Percentiles rank a stretch among this genome's conserved stretches.
phyloP scores from a whole-genome alignment of 2,113 vertebrate species.

The Brienomyrus brachyistius region DNA sequence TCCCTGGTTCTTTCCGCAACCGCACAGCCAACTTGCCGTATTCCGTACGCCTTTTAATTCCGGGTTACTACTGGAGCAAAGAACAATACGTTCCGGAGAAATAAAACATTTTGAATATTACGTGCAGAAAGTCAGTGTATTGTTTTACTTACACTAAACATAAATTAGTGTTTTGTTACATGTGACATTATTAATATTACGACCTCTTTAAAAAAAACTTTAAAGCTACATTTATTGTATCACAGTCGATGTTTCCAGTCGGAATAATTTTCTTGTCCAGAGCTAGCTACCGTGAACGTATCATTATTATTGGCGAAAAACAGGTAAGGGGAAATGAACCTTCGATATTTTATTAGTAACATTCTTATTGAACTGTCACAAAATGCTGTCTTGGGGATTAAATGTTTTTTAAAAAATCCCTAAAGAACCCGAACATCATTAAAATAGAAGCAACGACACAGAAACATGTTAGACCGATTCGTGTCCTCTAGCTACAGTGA shows the following conservation, averaged over 20 bases:
- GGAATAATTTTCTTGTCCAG: conserved; percentile 20
- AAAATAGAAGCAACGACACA: not conserved
- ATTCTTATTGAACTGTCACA: not conserved
- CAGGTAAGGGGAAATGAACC: conserved; percentile 12
- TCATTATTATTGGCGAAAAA: conserved; percentile 1
- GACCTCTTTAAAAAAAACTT: not conserved
- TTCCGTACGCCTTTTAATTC: conserved; percentile 21
- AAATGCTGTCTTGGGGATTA: not conserved
- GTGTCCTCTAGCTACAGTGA: not conserved
- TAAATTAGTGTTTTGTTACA: not conserved
- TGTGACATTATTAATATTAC: not conserved
- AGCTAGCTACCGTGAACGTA: conserved; percentile 12
- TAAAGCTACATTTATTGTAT: not conserved
- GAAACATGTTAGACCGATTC: not conserved
- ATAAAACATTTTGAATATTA: not conserved
- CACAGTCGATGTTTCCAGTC: conserved; percentile 11
- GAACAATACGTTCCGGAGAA: not conserved
- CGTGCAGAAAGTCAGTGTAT: not conserved
- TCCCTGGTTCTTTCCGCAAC: not conserved
- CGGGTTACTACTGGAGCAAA: conserved; percentile 20
- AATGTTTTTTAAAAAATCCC: not conserved
- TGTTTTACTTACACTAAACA: not conserved
- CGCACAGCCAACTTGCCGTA: conserved; percentile 23
- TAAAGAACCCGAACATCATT: not conserved
- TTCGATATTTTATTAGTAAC: not conserved